These are phyloP conservation scores for Sinodicranocentrus sp. DNA, from an alignment of 2,888 invertebrate genomes.

Conservation along the genomic window DNA sequence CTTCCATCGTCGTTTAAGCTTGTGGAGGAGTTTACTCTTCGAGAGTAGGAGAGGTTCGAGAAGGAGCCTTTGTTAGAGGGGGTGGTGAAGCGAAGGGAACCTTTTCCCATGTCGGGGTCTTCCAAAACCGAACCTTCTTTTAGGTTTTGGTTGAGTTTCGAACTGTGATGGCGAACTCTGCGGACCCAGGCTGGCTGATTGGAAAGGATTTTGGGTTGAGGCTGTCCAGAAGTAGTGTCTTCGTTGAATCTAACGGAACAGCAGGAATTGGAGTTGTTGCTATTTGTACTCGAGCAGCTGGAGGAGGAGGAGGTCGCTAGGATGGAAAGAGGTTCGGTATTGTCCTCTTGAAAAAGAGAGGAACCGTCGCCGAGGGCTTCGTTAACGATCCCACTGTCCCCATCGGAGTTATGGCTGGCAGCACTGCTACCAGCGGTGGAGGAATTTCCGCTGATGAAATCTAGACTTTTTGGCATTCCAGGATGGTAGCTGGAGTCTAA, in stretches of 20 bases:
- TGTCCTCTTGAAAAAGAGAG: constrained; percentile 80
- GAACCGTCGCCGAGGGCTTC: constrained; percentile 85
- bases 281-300: constrained; percentile 13
- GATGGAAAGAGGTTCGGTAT: background rate
- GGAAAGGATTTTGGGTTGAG: background rate
- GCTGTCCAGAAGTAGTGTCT: constrained; percentile 19
- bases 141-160: constrained; percentile 15
- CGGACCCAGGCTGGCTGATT: constrained; percentile 55
- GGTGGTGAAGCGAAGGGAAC: no score
- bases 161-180: constrained; percentile 41
- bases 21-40: background rate
- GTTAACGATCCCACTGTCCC: constrained; percentile 87
- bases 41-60: constrained; percentile 5
- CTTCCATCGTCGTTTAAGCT: background rate
- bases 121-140: no score
- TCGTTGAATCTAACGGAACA: constrained; percentile 66
- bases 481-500: constrained; percentile 10
- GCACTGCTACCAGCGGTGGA: constrained; percentile 28
- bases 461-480: constrained; percentile 55
- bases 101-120: no score
- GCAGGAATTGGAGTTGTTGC: constrained; percentile 52
- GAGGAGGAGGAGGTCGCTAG: constrained; percentile 6
- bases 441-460: constrained; percentile 60
- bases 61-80: background rate
- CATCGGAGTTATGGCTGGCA: constrained; percentile 80